phyloP scores from a whole-genome alignment of 2,888 invertebrate species.

The Apodemia zela region DNA sequence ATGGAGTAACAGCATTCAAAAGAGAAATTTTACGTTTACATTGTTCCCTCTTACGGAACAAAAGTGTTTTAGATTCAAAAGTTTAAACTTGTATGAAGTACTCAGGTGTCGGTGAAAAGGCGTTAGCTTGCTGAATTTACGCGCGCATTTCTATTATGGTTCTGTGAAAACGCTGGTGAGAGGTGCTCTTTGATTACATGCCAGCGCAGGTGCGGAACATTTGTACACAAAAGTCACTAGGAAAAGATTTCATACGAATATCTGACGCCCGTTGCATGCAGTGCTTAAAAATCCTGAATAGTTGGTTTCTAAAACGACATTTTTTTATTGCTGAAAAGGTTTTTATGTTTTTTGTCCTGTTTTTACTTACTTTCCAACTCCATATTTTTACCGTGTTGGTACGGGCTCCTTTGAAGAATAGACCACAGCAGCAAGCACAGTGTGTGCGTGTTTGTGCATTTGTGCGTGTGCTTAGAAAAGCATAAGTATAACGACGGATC shows the following conservation, averaged over 20 bases:
- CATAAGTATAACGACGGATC: too few species aligned
- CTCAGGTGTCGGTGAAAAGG: not conserved
- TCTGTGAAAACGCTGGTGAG: not conserved
- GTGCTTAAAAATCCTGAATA: not conserved
- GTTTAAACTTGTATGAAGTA: too few species aligned
- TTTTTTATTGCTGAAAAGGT: not conserved
- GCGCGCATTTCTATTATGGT: not conserved
- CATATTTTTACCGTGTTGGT: too few species aligned
- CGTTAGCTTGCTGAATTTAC: not conserved
- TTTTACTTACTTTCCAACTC: too few species aligned
- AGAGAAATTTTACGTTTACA: not conserved
- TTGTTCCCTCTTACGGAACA: not conserved
- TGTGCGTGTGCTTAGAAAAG: too few species aligned
- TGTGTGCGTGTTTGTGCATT: too few species aligned
- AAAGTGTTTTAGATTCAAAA: too few species aligned
- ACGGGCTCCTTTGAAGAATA: too few species aligned
- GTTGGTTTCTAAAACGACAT: not conserved
- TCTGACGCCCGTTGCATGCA: not conserved
- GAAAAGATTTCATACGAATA: slow-evolving; percentile 4
- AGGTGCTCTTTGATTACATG: not conserved
- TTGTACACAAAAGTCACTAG: slow-evolving; percentile 1
- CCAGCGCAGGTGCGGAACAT: slow-evolving; percentile 8
- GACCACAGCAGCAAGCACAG: too few species aligned
- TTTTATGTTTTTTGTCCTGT: not conserved
- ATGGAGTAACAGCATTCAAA: too few species aligned